Evolutionary conservation across 2,113 vertebrate species (phyloP), one percentile per base, ranked within the genome.

Genomic region (Megalops atlanticus): DNA sequence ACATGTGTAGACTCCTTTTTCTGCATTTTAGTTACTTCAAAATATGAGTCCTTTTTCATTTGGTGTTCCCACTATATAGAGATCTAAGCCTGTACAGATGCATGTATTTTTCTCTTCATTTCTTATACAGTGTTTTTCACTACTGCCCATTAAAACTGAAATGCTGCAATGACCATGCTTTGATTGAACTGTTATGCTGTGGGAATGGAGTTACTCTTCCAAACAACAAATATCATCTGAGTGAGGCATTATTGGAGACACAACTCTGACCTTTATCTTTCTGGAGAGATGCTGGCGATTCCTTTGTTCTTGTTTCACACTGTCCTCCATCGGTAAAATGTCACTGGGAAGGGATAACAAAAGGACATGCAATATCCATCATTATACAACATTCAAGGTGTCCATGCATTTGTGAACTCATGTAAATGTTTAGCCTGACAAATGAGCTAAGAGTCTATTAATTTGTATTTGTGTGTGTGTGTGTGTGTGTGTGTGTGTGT

Each of bases 251-350:
- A n/a, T n/a, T n/a, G 24, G 38, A 74, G 39, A 40, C 16, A 40
- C 36, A 79, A 24, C n/a, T 27, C 16, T 45, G 77, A 70, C 58
- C 64, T 45, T 45, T 70, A 69, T 69, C 40, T 39, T 49, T 54
- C 6, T 24, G 36, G 52, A 27, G 54, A 78, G 54, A 68, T 16
- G 40, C 39, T 79, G 64, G 70, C 77, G 70, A 11, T 69, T 16
- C 31, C 8, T 35, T 70, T 69, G 36, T 79, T 47, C 38, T 33
- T 21, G 40, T 47, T 70, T 79, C 40, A 64, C 15, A 6, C 70
- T 70, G 40, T 35, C 64, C 68, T 8, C n/a, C 15, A 69, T 79
- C 77, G 69, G 11, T 70, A 64, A 45, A 45, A 79, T 79, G 39
- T 27, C 58, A 45, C 15, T 79, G 35, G 15, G 45, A 21, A 70